phyloP scores from a whole-genome alignment of 2,113 vertebrate genomes.

The Clinocottus analis region DNA sequence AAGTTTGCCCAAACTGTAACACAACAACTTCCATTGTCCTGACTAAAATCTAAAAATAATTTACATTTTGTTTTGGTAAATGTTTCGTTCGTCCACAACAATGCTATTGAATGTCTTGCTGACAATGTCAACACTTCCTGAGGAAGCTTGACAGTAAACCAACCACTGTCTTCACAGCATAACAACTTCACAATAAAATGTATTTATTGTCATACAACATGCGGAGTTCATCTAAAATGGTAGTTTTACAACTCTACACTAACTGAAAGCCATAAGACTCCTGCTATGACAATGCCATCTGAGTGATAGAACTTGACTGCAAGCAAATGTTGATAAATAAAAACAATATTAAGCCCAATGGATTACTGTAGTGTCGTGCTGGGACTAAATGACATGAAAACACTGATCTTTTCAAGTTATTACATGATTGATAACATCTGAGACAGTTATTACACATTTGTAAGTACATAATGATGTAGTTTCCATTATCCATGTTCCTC shows the following conservation, averaged over 20 bases:
- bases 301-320: slow-evolving; percentile 14
- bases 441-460: not conserved
- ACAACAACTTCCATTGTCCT: not conserved
- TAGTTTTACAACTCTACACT: slow-evolving; percentile 3
- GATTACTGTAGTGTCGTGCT: not conserved
- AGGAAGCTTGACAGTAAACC: not conserved
- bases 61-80: not conserved
- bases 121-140: not conserved
- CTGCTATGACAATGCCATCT: not conserved
- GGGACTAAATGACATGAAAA: not conserved
- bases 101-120: not conserved
- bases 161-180: not conserved
- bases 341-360: not conserved
- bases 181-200: not conserved
- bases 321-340: slow-evolving; percentile 24
- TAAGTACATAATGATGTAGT: not conserved
- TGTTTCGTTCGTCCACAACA: not conserved
- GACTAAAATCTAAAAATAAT: not conserved
- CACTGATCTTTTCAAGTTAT: not conserved
- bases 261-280: not conserved
- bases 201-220: not conserved
- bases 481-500: not conserved
- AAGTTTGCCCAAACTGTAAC: not conserved
- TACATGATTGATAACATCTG: not conserved
- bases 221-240: not conserved